Base-by-base conservation (phyloP, 2,888 invertebrate genomes). In the Nymphalis c-album region DNA sequence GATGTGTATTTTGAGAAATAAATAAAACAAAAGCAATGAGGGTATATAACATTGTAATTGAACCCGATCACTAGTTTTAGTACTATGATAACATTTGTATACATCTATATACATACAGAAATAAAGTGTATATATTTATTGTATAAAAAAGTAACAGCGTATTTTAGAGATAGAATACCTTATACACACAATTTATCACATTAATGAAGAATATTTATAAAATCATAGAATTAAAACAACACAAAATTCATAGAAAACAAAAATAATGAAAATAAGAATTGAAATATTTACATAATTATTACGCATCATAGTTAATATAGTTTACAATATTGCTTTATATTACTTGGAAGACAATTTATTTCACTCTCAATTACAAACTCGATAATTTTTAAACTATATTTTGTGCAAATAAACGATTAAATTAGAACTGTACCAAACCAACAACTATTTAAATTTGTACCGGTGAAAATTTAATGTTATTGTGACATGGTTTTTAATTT, bases 21-120 rank as follows among this genome's bases (percentile, higher is more conserved):
- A 16, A 31, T 40, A 35, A 2, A 40, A 58, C 7, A 53, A 58
- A 50, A 59, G n/a, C 45, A n/a, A 45, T 35, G 18, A 64, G 18
- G 40, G 17, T 53, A 60, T 60, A 53, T 47, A 51, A 64, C 40
- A 51, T 60, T 51, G 35, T 64, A 46, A 59, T 51, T 51, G 31
- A 60, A 64, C 60, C 64, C 51, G 60, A 46, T 64, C n/a, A 60
- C 51, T 57, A 40, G 35, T 57, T 57, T 57, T 57, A 57, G 31
- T 64, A 64, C 51, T 51, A 64, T 45, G 45, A 60, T 64, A 64
- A 60, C 64, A 60, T 46, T 51, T 64, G 64, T 64, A 64, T 64
- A 64, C 18, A 40, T 40, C 40, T 22, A n/a, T 31, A 26, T 26
- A 48, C 31, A 48, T 13, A 48, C n/a, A 60, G 18, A 48, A 60